Conservation (phyloP, 2,113 vertebrate genomes). For the Sus scrofa region DNA sequence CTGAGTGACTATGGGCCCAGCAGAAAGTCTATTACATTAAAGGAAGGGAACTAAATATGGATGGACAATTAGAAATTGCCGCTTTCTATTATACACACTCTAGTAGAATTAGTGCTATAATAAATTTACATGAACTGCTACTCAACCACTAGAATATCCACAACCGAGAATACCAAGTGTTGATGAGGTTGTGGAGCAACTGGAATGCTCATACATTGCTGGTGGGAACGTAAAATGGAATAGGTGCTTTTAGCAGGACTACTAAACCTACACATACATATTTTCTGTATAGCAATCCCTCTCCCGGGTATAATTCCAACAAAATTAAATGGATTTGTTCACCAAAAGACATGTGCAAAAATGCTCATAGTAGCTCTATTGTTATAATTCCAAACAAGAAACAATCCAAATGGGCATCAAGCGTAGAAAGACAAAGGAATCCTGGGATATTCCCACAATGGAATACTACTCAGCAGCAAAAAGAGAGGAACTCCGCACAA, state of each 20-base stretch:
- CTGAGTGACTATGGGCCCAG: background rate
- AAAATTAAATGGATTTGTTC: background rate
- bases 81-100: too few species aligned
- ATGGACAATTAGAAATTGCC: background rate
- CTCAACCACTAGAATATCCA: background rate
- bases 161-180: background rate
- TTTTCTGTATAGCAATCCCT: background rate
- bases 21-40: background rate
- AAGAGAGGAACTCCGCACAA: background rate
- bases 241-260: fast-evolving
- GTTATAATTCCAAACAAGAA: background rate
- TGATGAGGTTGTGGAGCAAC: background rate
- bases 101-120: background rate
- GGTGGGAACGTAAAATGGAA: background rate
- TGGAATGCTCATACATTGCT: too few species aligned
- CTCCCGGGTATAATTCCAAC: background rate
- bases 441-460: background rate
- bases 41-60: background rate
- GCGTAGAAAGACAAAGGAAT: background rate
- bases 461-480: background rate
- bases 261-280: background rate
- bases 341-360: background rate
- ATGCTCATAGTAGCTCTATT: too few species aligned
- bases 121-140: background rate
- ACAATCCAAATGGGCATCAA: background rate